These are phyloP conservation scores for Parnassius glacialis DNA, from an alignment of 2,888 invertebrate species.

Conservation along the genomic window DNA sequence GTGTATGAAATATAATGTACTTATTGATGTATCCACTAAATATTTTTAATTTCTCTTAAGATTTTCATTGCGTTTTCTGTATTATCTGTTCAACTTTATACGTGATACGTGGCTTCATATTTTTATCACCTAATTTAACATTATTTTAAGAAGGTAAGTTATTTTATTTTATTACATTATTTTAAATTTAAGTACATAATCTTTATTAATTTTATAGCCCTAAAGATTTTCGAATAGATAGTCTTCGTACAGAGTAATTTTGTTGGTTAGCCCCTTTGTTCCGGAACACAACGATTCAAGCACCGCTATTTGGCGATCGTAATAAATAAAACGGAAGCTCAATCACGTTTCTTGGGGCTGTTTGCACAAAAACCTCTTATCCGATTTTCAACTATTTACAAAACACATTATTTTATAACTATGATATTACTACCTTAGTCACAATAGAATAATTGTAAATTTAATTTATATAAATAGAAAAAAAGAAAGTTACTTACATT, in stretches of 20 bases:
- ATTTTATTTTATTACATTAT: too few species aligned
- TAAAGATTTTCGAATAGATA: slow-evolving; percentile 2
- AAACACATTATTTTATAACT: not conserved
- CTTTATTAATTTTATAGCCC: not conserved
- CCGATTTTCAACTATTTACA: not conserved
- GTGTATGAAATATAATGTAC: too few species aligned
- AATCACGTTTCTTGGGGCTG: not conserved
- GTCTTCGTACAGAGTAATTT: slow-evolving; percentile 6
- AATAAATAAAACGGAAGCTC: slow-evolving; percentile 2
- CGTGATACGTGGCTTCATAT: too few species aligned
- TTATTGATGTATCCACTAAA: too few species aligned
- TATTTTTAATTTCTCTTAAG: too few species aligned
- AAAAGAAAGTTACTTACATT: not conserved
- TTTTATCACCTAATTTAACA: too few species aligned
- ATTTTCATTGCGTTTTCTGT: too few species aligned
- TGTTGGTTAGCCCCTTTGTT: slow-evolving; percentile 1
- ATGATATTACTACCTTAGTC: not conserved
- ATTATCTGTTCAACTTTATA: too few species aligned
- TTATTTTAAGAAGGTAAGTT: too few species aligned
- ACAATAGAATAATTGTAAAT: too few species aligned
- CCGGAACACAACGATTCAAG: not conserved
- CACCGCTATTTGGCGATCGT: slow-evolving; percentile 2
- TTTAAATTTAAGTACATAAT: not conserved
- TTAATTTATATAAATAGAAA: too few species aligned
- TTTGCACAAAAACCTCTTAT: slow-evolving; percentile 2